A percentile compares a stretch with the other conserved stretches of the same genome.
These are phyloP conservation scores for Rallus limicola DNA, from an alignment of 2,113 vertebrate species.

Conservation along the genomic window DNA sequence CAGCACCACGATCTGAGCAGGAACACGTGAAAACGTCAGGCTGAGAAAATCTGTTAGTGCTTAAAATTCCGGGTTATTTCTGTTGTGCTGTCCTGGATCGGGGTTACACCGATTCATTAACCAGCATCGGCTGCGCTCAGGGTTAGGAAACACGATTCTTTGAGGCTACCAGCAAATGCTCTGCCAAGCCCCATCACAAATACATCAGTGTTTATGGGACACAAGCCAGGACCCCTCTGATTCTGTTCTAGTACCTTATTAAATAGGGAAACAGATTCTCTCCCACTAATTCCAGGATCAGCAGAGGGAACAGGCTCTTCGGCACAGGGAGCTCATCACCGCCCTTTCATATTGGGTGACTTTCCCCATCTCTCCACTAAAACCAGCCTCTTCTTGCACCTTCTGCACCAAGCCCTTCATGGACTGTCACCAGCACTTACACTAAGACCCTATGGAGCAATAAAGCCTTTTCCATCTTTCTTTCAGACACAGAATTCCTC, in stretches of 20 bases:
- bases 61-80: not conserved
- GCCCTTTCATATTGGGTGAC: too few species aligned
- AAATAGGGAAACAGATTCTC: not conserved
- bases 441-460: fast-evolving
- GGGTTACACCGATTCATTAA: not conserved
- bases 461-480: not conserved
- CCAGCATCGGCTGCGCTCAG: not conserved
- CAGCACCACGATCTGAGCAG: not conserved
- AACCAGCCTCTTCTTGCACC: not conserved
- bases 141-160: too few species aligned
- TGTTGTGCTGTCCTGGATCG: not conserved
- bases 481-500: not conserved
- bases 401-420: fast-evolving
- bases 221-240: not conserved
- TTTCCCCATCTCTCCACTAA: fast-evolving
- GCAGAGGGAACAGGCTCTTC: not conserved
- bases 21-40: fast-evolving
- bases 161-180: not conserved
- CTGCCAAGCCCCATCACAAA: not conserved
- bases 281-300: not conserved
- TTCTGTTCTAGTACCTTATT: not conserved
- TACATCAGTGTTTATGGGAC: not conserved
- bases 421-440: not conserved
- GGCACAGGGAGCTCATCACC: fast-evolving
- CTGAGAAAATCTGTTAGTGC: not conserved